Evolutionary conservation across 92 coral and sea anemone genomes (phyloP).

Genomic region (Umimayanthus kanabou): DNA sequence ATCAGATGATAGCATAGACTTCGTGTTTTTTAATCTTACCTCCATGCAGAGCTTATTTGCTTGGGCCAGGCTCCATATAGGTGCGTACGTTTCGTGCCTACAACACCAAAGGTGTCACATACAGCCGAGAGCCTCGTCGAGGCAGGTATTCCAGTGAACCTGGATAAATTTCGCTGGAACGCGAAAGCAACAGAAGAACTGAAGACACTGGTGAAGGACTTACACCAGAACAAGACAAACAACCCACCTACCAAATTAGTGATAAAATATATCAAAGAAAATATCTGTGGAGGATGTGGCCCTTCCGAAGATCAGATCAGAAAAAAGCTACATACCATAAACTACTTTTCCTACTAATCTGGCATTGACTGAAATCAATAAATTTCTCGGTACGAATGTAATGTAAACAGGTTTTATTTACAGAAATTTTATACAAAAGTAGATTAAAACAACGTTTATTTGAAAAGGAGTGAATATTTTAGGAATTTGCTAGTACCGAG

Average conservation of each 20-base stretch:
- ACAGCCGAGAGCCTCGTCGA: neutral
- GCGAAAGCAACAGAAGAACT: neutral
- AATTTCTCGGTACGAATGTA: too few species aligned
- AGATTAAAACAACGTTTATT: too few species aligned
- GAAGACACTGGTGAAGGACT: neutral
- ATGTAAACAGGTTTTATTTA: too few species aligned
- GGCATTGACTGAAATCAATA: too few species aligned
- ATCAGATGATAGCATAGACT: too few species aligned
- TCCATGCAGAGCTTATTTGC: slow-evolving; percentile 3
- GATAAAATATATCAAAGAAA: neutral
- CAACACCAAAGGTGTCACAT: neutral
- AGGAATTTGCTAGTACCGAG: too few species aligned
- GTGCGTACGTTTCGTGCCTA: neutral
- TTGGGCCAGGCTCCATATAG: neutral
- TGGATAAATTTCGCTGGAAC: slow-evolving; percentile 13
- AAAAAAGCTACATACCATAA: neutral
- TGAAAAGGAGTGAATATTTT: too few species aligned
- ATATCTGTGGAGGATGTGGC: slow-evolving; percentile 23
- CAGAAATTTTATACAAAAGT: too few species aligned
- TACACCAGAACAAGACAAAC: neutral
- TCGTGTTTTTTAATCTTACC: too few species aligned
- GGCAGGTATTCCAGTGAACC: slow-evolving; percentile 3
- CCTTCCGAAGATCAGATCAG: slow-evolving; percentile 14
- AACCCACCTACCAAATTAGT: neutral
- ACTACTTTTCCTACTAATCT: neutral